A percentile compares a stretch with the other conserved stretches of the same genome.
These are phyloP conservation scores for Corvus hawaiiensis DNA, from an alignment of 2,113 vertebrate genomes.

Conservation along the genomic window DNA sequence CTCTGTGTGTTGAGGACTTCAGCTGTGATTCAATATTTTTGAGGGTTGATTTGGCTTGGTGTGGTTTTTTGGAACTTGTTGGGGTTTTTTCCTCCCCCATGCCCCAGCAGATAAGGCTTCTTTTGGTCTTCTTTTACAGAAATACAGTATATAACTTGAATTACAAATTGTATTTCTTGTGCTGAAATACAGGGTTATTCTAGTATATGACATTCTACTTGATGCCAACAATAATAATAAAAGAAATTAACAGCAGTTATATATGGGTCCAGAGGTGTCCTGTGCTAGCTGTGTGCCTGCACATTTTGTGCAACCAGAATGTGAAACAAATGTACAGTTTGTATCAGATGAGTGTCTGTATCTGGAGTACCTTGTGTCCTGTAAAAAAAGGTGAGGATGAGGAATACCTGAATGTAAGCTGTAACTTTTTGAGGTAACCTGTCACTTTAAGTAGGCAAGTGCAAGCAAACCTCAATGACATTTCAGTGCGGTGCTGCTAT, in stretches of 20 bases:
- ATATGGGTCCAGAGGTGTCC: background rate
- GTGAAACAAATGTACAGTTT: background rate
- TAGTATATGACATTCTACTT: background rate
- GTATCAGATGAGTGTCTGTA: background rate
- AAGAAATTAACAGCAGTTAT: background rate
- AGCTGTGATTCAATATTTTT: background rate
- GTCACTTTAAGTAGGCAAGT: background rate
- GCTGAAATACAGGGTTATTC: background rate
- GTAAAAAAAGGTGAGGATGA: background rate
- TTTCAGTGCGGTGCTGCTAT: background rate
- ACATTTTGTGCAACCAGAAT: no score
- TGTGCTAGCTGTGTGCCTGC: background rate
- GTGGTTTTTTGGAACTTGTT: background rate
- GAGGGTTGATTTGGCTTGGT: background rate
- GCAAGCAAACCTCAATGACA: background rate
- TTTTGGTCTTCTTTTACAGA: background rate
- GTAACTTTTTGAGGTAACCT: background rate
- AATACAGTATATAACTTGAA: background rate
- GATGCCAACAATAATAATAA: background rate
- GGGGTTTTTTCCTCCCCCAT: background rate
- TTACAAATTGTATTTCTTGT: background rate
- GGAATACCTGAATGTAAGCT: background rate
- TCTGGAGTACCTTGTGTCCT: background rate
- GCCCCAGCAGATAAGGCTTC: background rate
- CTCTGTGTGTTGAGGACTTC: background rate